Evolutionary conservation across 2,888 invertebrate genomes (phyloP).

Genomic region (Agelastica alni): DNA sequence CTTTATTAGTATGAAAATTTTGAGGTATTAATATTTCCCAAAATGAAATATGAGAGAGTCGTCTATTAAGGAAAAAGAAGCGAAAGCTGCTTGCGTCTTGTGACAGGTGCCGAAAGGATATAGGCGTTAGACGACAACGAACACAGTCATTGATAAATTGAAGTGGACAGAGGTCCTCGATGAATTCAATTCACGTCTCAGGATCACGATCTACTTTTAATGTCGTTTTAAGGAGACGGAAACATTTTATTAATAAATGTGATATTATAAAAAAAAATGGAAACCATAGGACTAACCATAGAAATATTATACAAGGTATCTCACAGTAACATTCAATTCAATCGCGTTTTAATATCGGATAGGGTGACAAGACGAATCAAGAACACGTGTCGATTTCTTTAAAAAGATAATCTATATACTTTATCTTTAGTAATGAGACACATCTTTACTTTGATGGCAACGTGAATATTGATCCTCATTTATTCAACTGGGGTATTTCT

Average conservation of each 20-base stretch:
- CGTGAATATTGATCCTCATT: no score
- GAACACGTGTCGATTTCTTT: no score
- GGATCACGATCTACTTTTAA: conserved; percentile 31
- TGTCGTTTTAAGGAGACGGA: background rate
- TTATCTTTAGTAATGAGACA: no score
- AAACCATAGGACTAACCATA: no score
- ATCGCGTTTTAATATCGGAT: no score
- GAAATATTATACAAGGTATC: no score
- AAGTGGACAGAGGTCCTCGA: conserved; percentile 46
- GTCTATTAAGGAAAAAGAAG: conserved; percentile 33
- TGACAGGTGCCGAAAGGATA: conserved; percentile 54
- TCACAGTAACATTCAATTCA: no score
- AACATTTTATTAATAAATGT: background rate
- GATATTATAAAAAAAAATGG: no score
- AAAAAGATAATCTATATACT: no score
- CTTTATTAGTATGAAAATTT: conserved; percentile 25
- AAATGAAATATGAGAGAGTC: conserved; percentile 51
- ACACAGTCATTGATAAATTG: conserved; percentile 54
- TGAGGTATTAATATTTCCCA: conserved; percentile 46
- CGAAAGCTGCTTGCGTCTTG: conserved; percentile 39
- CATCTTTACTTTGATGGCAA: no score
- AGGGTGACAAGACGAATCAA: no score
- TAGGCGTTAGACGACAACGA: conserved; percentile 42
- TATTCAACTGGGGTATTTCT: no score
- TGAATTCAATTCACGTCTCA: conserved; percentile 54